Evolutionary conservation across 2,113 vertebrate genomes (phyloP), one percentile per base, ranked within the genome.

Genomic region (Pelmatolapia mariae): DNA sequence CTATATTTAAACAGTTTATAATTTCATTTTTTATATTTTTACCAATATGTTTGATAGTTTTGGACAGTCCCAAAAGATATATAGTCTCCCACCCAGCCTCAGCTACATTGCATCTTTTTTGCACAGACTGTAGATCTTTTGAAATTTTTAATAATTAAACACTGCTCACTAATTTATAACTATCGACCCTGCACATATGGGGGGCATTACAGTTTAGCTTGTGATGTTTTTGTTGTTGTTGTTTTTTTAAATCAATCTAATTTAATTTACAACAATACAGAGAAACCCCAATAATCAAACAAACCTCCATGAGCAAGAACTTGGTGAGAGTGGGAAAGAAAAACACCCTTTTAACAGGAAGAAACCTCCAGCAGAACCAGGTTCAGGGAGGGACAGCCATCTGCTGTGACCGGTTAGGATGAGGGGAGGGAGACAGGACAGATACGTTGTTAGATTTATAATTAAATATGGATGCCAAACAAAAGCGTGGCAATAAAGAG

Each of bases 161-260:
- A 3, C 38, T 18, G 38, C 38, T 73, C 38, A 45, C 2, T 73
- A 73, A 26, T 26, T 18, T 45, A 73, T 71, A 68, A 40, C 36
- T 0, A 40, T 71, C 0, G 0, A 71, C 36, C 7, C 11, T 43
- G 12, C 66, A 16, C 22, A 16, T 45, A 45, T 73, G 38, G 38
- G 38, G 13, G 1, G 22, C 0, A 16, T 71, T 0, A 15, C 36
- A 24, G 12, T 68, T 71, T 15, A 43, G 13, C 38, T n/a, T 63
- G 31, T 63, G 18, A 63, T 63, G 31, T 0, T 1, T 29, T 8
- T 1, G 5, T 9, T 22, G 3, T 0, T 5, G n/a, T 24, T 24
- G 24, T 11, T 22, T 68, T 68, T 24, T 40, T 0, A 16, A n/a
- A 8, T 22, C 19, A 38, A 4, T 40, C 1, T n/a, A 68, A 40